Percentiles rank a stretch among this genome's conserved stretches.
phyloP scores from a whole-genome alignment of 1,140 invertebrate genomes.

The Drosophila nigromelanica region DNA sequence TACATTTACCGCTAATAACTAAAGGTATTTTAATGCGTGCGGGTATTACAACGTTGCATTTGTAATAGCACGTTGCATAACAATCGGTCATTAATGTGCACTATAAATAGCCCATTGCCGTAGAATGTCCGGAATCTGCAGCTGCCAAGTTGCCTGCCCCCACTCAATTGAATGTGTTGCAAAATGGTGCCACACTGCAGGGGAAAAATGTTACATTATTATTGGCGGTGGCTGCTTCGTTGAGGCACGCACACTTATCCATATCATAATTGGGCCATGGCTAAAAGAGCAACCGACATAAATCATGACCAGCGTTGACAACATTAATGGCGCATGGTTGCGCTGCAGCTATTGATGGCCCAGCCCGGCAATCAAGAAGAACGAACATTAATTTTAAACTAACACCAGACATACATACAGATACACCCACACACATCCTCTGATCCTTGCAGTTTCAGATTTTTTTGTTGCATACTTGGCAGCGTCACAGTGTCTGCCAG shows the following conservation, averaged over 20 bases:
- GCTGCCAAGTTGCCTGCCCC: not conserved
- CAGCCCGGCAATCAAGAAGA: conserved; percentile 11
- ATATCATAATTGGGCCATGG: conserved; percentile 54
- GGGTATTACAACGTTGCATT: conserved; percentile 8
- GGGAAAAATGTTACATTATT: conserved; percentile 16
- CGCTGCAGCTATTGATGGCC: conserved; percentile 23
- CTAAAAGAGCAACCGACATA: conserved; percentile 51
- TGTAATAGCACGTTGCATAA: conserved; percentile 15
- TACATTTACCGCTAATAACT: conserved; percentile 15
- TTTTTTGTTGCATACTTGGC: conserved; percentile 51
- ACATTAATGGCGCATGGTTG: conserved; percentile 42
- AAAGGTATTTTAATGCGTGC: conserved; percentile 18
- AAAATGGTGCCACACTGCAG: conserved; percentile 12
- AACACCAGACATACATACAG: not conserved
- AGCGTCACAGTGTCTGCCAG: conserved; percentile 21
- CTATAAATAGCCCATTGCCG: conserved; percentile 23
- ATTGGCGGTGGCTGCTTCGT: conserved; percentile 4
- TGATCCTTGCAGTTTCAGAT: conserved; percentile 3
- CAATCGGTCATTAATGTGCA: conserved; percentile 23
- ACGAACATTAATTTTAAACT: conserved; percentile 1
- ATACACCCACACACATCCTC: not conserved
- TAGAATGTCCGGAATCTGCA: not conserved
- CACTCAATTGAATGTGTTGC: conserved; percentile 6
- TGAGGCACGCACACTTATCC: not conserved
- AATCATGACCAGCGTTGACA: conserved; percentile 53